These are phyloP conservation scores for Episyrphus balteatus DNA, from an alignment of 1,140 invertebrate genomes.

Conservation along the genomic window DNA sequence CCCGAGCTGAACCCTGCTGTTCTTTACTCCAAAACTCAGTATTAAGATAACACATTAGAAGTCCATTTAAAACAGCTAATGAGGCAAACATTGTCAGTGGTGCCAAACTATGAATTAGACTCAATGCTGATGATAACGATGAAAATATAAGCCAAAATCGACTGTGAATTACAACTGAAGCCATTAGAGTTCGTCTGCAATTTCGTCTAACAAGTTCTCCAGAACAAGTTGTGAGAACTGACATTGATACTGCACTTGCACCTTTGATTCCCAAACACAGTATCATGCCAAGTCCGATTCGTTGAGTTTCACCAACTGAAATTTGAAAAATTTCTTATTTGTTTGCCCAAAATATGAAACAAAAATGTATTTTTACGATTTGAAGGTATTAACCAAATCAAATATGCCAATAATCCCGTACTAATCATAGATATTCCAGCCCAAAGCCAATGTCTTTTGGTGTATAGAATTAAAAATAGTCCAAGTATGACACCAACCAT, in stretches of 20 bases:
- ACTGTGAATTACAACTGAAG: constrained; percentile 26
- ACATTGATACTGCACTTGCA: constrained; percentile 24
- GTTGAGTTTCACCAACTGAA: constrained; percentile 9
- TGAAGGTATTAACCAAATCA: constrained; percentile 25
- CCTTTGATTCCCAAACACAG: constrained; percentile 28
- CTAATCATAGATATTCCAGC: constrained; percentile 24
- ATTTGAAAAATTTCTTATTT: neutral
- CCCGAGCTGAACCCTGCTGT: constrained; percentile 17
- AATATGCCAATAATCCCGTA: constrained; percentile 19
- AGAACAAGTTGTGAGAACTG: constrained; percentile 28
- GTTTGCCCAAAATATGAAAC: neutral
- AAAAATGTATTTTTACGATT: constrained; percentile 11
- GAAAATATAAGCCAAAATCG: constrained; percentile 21
- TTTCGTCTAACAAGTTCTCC: constrained; percentile 25
- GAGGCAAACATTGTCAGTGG: constrained; percentile 25
- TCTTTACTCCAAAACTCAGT: constrained; percentile 28
- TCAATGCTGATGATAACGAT: constrained; percentile 21
- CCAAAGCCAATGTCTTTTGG: constrained; percentile 29
- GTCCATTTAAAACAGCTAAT: constrained; percentile 20
- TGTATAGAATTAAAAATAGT: constrained; percentile 30
- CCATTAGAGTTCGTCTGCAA: constrained; percentile 21
- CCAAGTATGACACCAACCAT: constrained; percentile 34
- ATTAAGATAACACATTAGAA: constrained; percentile 21
- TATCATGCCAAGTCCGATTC: constrained; percentile 22
- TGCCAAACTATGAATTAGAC: constrained; percentile 20